Percentiles rank a stretch among this genome's conserved stretches.
Evolutionary conservation across 2,113 vertebrate genomes (phyloP).

Genomic region (Trinectes maculatus): DNA sequence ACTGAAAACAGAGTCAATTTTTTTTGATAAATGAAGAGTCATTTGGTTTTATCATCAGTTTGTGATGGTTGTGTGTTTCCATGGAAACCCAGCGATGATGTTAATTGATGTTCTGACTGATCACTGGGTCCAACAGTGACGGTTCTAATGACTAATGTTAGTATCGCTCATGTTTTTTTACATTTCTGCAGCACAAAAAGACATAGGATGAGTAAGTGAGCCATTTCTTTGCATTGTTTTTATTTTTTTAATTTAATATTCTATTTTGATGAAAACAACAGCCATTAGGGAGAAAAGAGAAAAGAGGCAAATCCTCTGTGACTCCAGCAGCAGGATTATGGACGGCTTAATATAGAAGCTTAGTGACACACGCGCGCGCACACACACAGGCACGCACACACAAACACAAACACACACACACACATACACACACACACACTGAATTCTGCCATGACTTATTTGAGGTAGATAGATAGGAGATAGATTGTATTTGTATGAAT

Average conservation of each 20-base stretch:
- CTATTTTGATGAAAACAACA: conserved; percentile 24
- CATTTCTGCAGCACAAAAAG: not conserved
- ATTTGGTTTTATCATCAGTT: no score
- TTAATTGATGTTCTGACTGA: not conserved
- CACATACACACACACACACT: not conserved
- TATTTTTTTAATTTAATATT: not conserved
- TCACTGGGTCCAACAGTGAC: not conserved
- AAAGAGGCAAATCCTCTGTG: conserved; percentile 55
- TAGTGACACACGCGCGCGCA: conserved; percentile 37
- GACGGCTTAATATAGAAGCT: conserved; percentile 54
- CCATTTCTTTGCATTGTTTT: not conserved
- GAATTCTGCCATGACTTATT: conserved; percentile 23
- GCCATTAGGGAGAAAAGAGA: conserved; percentile 20
- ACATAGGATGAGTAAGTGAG: no score
- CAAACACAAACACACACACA: conserved; percentile 13
- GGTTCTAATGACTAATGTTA: not conserved
- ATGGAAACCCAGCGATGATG: not conserved
- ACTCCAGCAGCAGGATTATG: conserved; percentile 55
- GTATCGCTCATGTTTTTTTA: no score
- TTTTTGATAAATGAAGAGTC: no score
- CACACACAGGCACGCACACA: no score
- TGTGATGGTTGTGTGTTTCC: not conserved
- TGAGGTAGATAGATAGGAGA: not conserved
- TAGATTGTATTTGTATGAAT: not conserved
- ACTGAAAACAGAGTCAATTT: no score